phyloP scores from a whole-genome alignment of 2,113 vertebrate species.

The Nesogale talazaci region DNA sequence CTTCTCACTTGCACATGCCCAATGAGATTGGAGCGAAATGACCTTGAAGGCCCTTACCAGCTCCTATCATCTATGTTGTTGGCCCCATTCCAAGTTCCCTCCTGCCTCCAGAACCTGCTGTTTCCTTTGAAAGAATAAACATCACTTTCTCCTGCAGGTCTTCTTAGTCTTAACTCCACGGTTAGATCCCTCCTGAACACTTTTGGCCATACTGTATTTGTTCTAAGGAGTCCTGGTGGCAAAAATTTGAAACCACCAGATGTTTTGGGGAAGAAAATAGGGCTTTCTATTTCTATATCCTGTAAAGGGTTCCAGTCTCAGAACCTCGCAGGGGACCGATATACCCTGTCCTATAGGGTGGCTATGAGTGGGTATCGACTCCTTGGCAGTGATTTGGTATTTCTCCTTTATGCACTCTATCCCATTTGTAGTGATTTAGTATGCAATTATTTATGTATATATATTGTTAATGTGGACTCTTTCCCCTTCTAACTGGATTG shows the following conservation, averaged over 20 bases:
- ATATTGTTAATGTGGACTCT: background rate
- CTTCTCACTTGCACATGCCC: background rate
- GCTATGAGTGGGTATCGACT: too few species aligned
- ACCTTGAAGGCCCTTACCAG: slow-evolving; percentile 24
- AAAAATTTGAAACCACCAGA: too few species aligned
- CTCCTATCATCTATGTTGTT: background rate
- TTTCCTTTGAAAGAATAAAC: slow-evolving; percentile 20
- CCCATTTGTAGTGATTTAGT: slow-evolving; percentile 18
- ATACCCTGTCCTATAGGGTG: too few species aligned
- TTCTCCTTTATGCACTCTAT: slow-evolving; percentile 13
- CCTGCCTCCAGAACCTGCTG: slow-evolving; percentile 5
- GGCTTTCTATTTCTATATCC: too few species aligned
- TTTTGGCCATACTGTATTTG: background rate
- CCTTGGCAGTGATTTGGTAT: too few species aligned
- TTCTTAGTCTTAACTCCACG: background rate
- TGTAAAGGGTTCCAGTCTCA: too few species aligned
- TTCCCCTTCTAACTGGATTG: background rate
- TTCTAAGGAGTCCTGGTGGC: too few species aligned
- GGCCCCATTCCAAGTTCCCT: background rate
- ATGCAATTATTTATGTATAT: slow-evolving; percentile 27
- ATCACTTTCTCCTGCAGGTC: background rate
- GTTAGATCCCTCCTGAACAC: slow-evolving; percentile 2
- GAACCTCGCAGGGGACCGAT: too few species aligned
- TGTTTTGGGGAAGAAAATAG: too few species aligned
- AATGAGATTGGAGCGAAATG: background rate